Base-by-base conservation (phyloP, 2,113 vertebrate species). In the Hipposideros armiger region DNA sequence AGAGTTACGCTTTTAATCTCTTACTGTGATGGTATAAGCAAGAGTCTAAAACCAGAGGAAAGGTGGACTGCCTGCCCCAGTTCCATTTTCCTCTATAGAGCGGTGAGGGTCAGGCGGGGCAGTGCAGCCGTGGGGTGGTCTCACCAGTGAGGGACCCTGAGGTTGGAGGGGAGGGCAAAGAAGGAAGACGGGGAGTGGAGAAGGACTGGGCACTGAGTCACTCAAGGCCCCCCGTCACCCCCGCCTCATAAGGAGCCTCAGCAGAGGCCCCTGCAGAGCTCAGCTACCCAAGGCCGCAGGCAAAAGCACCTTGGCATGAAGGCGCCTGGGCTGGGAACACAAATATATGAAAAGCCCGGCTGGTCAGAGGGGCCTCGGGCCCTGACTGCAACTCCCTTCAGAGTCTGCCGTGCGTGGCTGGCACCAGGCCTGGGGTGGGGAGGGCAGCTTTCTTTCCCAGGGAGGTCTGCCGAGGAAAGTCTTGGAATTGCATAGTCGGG, bases 61-160 rank as follows among this genome's bases (percentile, higher is more conserved):
- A 58, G 1, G 11, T n/a, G 0, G 7, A 3, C 17, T 0, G 7
- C 50, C 50, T 15, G 11, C 4, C 20, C 15, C 50, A 0, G 0
- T 8, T 28, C 32, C 1, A 13, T 11, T 81, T 32, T 13, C 45
- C 40, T 17, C n/a, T 4, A 0, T 6, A 17, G 78, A 36, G 17
- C 4, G 2, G 58, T 0, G 19, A 47, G 3, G 19, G 7, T 30
- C 30, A 5, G 45, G 8, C 6, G 26, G 47, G 7, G n/a, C 28
- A 19, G 52, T 3, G 6, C 5, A 3, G 86, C 11, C 0, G 10
- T 13, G 24, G 80, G 9, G 36, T 10, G 1, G 2, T 10, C 36
- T 74, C 28, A 6, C 67, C n/a, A 20, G 1, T 2, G 16, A 40
- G 40, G 20, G 47, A 3, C 4, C 15, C 24, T 32, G 84, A 80